Conservation (phyloP, 1,140 invertebrate species). For the Luehdorfia chinensis region DNA sequence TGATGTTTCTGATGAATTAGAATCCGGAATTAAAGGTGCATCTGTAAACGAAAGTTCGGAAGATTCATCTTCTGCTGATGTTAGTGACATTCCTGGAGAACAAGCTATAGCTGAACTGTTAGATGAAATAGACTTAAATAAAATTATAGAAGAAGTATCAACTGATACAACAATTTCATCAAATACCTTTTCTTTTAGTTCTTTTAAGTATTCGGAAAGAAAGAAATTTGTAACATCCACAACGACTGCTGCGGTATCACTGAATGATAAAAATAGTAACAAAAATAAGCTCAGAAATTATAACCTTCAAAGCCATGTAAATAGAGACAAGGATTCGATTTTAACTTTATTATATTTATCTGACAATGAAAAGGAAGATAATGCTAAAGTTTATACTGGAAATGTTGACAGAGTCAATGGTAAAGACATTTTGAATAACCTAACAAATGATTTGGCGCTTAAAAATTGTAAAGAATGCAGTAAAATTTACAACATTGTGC, state of each 20-base stretch:
- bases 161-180: background rate
- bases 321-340: slow-evolving; percentile 25
- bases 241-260: background rate
- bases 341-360: slow-evolving; percentile 38
- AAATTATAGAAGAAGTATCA: slow-evolving; percentile 8
- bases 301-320: background rate
- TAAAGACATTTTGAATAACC: background rate
- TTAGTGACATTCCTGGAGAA: slow-evolving; percentile 3
- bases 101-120: slow-evolving; percentile 3
- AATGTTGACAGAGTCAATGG: background rate
- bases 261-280: slow-evolving; percentile 6
- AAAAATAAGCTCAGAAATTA: background rate
- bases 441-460: background rate
- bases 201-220: background rate
- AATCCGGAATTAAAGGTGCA: background rate
- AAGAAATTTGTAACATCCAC: background rate
- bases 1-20: background rate
- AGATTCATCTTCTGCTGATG: background rate
- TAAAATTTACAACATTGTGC: background rate
- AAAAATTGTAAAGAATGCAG: background rate
- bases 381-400: background rate
- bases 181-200: background rate
- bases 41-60: background rate
- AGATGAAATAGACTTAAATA: slow-evolving; percentile 12
- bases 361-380: slow-evolving; percentile 30